Evolutionary conservation across 2,797 vertebrate genomes (phyloP).

Genomic region (Oreochromis grahami): DNA sequence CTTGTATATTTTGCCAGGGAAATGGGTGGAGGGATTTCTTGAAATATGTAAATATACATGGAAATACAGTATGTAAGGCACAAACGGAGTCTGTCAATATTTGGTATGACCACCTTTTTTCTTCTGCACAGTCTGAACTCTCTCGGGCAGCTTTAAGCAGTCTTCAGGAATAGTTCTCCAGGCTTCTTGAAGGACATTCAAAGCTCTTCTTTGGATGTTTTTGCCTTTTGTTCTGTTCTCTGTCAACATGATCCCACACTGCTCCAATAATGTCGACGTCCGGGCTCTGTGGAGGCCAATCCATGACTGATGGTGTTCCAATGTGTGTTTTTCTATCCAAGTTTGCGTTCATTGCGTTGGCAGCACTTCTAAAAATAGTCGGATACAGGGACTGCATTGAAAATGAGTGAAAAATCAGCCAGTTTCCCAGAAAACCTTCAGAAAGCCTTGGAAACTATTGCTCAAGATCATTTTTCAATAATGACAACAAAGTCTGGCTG

Average conservation of each 20-base stretch:
- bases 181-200: background rate
- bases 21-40: background rate
- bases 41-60: background rate
- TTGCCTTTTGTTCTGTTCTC: background rate
- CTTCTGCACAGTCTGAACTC: background rate
- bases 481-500: background rate
- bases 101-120: rapidly evolving
- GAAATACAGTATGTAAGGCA: background rate
- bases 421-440: background rate
- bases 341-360: background rate
- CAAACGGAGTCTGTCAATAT: rapidly evolving
- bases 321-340: background rate
- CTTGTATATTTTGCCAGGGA: background rate
- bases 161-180: background rate
- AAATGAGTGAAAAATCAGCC: background rate
- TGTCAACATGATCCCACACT: background rate
- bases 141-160: rapidly evolving
- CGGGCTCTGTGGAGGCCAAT: background rate
- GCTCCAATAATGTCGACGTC: background rate
- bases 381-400: background rate
- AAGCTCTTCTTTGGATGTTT: background rate
- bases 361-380: rapidly evolving
- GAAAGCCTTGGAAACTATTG: rapidly evolving
- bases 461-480: background rate
- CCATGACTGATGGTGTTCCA: background rate